Base-by-base conservation (phyloP, 2,113 vertebrate species). In the Serinus canaria region DNA sequence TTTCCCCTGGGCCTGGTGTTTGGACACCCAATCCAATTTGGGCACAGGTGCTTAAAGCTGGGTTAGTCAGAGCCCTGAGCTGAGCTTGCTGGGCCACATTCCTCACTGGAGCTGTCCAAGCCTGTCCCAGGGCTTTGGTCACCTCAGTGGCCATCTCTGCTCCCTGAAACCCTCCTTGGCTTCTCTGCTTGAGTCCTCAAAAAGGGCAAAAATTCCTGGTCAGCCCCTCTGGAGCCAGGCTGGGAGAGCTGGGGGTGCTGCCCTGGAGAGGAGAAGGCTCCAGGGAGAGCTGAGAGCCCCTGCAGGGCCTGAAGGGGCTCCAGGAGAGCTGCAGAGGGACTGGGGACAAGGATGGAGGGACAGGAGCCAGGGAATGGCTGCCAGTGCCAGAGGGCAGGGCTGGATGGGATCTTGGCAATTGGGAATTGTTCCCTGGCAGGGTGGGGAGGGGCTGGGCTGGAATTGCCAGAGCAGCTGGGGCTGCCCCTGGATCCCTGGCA, bases 1-100 rank as follows among this genome's bases (percentile, higher is more conserved):
- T 53, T 33, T 21, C 25, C 24, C 28, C 20, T 4, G 44, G 46
- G 7, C 18, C 52, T 76, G 59, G 15, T 76, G 63, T 44, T 41
- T 0, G 1, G 4, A 17, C 39, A 25, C 37, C 3, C 39, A 39
- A 0, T 24, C 43, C 66, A 25, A 0, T 31, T 9, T 6, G 8
- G 73, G 47, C 59, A 41, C 9, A 31, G 23, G 2, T 22, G 46
- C 27, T 33, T 15, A 3, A 17, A 35, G 12, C 12, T 15, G 56
- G 25, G 19, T 44, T 18, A 9, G 21, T 22, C 41, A 44, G 23
- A 76, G 84, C 27, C 50, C 55, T 67, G 59, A 28, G 70, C 43
- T 39, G 19, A 25, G 50, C 79, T 24, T 2, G 15, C 47, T 15
- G 41, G 35, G 62, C 28, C 53, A 31, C 53, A 3, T 58, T 80